phyloP scores from a whole-genome alignment of 1,140 invertebrate genomes.

The Myzus persicae region DNA sequence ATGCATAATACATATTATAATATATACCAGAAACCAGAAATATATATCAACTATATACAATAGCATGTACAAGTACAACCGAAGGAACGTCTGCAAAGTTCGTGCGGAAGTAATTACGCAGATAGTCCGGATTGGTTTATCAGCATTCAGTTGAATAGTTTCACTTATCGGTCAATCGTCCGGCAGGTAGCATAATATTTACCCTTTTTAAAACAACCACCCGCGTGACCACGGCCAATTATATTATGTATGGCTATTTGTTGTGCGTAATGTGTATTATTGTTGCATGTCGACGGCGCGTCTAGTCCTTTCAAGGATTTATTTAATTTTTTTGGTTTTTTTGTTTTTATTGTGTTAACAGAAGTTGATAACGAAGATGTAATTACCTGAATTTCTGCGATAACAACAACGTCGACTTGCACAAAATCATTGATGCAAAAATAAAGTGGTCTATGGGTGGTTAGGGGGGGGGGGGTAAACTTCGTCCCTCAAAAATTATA shows the following conservation, averaged over 20 bases:
- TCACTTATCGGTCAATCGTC: background rate
- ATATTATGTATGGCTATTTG: background rate
- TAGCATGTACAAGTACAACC: background rate
- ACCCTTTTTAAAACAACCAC: background rate
- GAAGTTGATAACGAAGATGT: background rate
- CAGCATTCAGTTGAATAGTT: constrained; percentile 7
- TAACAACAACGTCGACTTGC: background rate
- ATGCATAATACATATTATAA: too few relatives aligned
- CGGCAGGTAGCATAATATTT: background rate
- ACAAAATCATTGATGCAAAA: background rate
- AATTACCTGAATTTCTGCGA: background rate
- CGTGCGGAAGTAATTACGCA: background rate
- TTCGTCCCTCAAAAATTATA: background rate
- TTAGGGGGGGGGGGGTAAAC: background rate
- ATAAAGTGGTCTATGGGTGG: background rate
- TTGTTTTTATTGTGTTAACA: background rate
- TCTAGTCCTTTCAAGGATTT: background rate
- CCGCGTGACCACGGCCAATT: background rate
- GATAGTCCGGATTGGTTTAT: background rate
- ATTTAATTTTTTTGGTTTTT: background rate
- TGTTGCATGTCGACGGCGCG: background rate
- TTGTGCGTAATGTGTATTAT: background rate
- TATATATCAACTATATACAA: background rate
- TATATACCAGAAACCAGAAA: too few relatives aligned
- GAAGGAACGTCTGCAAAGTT: background rate